phyloP scores from a whole-genome alignment of 2,113 vertebrate genomes.

The Mus pahari region DNA sequence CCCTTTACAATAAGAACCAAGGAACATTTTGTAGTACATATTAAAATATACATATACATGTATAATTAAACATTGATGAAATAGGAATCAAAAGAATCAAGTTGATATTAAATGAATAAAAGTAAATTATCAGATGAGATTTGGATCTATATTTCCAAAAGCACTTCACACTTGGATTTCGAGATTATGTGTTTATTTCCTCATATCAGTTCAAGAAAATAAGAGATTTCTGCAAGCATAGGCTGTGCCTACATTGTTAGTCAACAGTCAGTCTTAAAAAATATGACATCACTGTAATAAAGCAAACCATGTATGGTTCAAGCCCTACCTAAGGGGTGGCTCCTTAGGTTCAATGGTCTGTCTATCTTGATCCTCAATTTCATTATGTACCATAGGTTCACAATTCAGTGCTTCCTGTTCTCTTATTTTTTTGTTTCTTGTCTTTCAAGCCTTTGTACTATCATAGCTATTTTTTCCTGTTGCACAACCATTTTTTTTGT shows the following conservation, averaged over 20 bases:
- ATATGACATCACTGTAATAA: neutral
- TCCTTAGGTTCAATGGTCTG: neutral
- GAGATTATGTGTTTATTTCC: neutral
- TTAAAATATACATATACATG: neutral
- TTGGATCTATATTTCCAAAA: neutral
- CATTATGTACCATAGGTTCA: neutral
- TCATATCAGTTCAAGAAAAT: neutral
- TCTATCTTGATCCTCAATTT: neutral
- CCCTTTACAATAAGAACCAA: neutral
- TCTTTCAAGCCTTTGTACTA: neutral
- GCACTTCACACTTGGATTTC: conserved; percentile 1
- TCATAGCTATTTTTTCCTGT: neutral
- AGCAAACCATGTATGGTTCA: neutral
- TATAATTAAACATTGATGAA: neutral
- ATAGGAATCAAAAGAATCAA: neutral
- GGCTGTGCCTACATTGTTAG: neutral
- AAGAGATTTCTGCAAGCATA: neutral
- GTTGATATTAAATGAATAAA: neutral
- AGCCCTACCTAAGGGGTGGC: too few species aligned
- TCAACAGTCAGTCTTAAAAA: neutral
- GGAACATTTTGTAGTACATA: neutral
- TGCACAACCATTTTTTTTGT: neutral
- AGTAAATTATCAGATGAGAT: neutral
- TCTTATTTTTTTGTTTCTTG: neutral
- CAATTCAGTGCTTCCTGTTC: neutral